These are phyloP conservation scores for Hermodice carunculata DNA, from an alignment of 2,888 invertebrate species.

Conservation along the genomic window DNA sequence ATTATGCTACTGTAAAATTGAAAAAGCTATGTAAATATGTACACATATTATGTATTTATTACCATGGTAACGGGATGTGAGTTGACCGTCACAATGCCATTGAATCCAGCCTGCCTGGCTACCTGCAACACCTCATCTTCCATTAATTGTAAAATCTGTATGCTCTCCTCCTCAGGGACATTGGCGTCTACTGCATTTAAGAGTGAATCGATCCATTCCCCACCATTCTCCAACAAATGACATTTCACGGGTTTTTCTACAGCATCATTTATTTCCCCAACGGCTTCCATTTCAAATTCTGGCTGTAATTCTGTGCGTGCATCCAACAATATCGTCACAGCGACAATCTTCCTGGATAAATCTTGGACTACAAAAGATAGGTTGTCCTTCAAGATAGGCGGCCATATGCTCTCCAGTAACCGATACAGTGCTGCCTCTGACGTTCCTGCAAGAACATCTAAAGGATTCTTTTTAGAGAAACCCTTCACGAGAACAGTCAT, in stretches of 20 bases:
- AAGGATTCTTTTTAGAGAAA: conserved; percentile 15
- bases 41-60: background rate
- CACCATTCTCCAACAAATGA: background rate
- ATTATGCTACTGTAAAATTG: too few relatives aligned
- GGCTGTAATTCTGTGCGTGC: conserved; percentile 10
- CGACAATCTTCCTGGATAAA: background rate
- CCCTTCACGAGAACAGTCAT: background rate
- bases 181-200: conserved; percentile 6
- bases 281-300: conserved; percentile 17
- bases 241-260: conserved; percentile 17
- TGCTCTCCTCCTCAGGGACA: background rate
- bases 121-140: background rate
- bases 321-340: background rate
- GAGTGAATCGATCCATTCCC: conserved; percentile 6
- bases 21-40: background rate
- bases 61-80: conserved; percentile 23
- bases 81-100: conserved; percentile 18
- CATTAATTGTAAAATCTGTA: conserved; percentile 5
- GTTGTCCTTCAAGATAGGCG: conserved; percentile 3
- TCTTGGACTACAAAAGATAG: conserved; percentile 15
- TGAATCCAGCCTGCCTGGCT: background rate
- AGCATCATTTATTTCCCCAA: conserved; percentile 15
- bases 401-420: conserved; percentile 14
- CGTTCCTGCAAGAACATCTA: conserved; percentile 16
- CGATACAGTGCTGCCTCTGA: background rate